Base-by-base conservation (phyloP, 2,797 vertebrate species). In the Numenius phaeopus region DNA sequence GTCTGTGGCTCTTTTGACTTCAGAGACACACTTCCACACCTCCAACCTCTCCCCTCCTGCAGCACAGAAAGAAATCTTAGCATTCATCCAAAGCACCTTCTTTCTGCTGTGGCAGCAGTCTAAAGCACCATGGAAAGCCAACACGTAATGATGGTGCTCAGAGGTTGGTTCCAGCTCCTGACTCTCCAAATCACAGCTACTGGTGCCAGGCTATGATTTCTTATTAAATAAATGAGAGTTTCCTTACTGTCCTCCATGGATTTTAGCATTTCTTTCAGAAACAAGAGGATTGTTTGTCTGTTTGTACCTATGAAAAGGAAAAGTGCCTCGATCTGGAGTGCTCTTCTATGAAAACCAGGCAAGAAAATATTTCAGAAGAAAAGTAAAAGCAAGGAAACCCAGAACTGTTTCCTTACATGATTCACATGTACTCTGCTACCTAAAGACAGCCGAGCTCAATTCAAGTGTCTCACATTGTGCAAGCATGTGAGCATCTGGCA, bases 401-500 rank as follows among this genome's bases (percentile, higher is more conserved):
- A 67, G 20, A 54, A 61, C 6, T 52, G 29, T 70, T 89, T 61
- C 65, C 58, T 88, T 70, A 39, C 17, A 14, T 46, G 75, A 55
- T 65, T 90, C 73, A 73, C 70, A 47, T n/a, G n/a, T 30, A 59
- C 55, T 82, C 34, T 57, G 46, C 61, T 86, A 81, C 65, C 69
- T 89, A 54, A 66, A 92, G 54, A 80, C 26, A 69, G 57, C 65
- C 2, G 1, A 79, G 78, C 37, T 84, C 55, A 80, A 54, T 64
- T 90, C 9, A 17, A 75, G 61, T 72, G 57, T 46, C 71, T 90
- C 88, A 92, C 83, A 58, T 52, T 61, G 69, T 78, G 39, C 65
- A 95, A 95, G 79, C 49, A 46, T 47, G 17, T 85, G 88, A 96
- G 82, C 76, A 85, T 76, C 78, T 89, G 69, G 46, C 61, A 81